A percentile compares a stretch with the other conserved stretches of the same genome.
Evolutionary conservation across 2,797 vertebrate genomes (phyloP).

Genomic region (Tadarida brasiliensis): DNA sequence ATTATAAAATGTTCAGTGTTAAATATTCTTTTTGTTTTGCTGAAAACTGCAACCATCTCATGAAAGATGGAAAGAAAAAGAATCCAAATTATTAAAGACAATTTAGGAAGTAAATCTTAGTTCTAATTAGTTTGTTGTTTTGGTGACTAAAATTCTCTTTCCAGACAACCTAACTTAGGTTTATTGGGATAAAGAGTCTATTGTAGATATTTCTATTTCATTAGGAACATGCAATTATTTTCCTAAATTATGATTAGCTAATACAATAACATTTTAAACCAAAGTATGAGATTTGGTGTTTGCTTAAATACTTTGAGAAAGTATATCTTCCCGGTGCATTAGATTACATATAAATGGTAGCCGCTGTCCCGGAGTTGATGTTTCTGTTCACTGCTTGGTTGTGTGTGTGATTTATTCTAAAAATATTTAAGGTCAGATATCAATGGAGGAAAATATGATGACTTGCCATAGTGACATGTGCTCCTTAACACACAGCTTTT

Average conservation of each 20-base stretch:
- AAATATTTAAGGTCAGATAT: neutral
- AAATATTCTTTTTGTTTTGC: neutral
- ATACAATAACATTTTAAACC: neutral
- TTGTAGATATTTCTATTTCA: neutral
- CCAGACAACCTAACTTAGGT: neutral
- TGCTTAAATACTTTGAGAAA: neutral
- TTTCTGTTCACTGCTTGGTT: neutral
- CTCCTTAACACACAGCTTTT: neutral
- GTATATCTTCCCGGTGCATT: neutral
- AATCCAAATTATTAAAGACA: neutral
- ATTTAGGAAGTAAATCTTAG: neutral
- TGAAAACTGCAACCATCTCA: neutral
- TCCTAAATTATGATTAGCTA: neutral
- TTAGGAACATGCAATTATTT: neutral
- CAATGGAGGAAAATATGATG: neutral
- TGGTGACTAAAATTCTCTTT: neutral
- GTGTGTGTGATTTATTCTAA: conserved; percentile 9
- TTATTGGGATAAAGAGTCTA: neutral
- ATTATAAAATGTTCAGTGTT: neutral
- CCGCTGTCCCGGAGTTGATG: neutral
- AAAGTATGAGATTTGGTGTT: neutral
- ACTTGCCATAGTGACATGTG: neutral
- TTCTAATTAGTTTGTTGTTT: neutral
- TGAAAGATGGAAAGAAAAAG: neutral
- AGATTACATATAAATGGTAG: neutral